phyloP scores from a whole-genome alignment of 2,797 vertebrate genomes.

The Neoniphon sammara region DNA sequence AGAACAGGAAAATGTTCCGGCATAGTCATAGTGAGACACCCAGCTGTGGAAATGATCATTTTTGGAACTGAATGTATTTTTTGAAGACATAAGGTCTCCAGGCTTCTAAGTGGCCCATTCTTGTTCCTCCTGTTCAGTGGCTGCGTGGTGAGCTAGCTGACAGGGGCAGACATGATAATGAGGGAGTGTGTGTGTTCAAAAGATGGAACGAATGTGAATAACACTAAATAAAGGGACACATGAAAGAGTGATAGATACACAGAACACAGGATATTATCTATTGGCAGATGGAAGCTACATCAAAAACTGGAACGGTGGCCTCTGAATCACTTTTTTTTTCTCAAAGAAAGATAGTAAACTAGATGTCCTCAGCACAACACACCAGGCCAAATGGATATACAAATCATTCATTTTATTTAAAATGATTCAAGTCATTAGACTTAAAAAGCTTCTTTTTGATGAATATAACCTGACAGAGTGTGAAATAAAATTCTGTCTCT shows the following conservation, averaged over 20 bases:
- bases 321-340: slow-evolving; percentile 28
- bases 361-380: slow-evolving; percentile 7
- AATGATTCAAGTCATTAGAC: slow-evolving; percentile 61
- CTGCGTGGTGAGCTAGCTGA: slow-evolving; percentile 59
- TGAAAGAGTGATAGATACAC: slow-evolving; percentile 61
- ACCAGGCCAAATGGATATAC: slow-evolving; percentile 31
- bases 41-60: slow-evolving; percentile 63
- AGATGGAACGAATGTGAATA: slow-evolving; percentile 56
- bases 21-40: slow-evolving; percentile 40
- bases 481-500: slow-evolving; percentile 57
- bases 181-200: slow-evolving; percentile 62
- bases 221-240: slow-evolving; percentile 64
- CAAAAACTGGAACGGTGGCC: slow-evolving; percentile 5
- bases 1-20: slow-evolving; percentile 16
- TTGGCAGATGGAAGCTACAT: slow-evolving; percentile 40
- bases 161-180: slow-evolving; percentile 72
- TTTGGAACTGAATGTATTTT: slow-evolving; percentile 30
- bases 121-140: slow-evolving; percentile 51
- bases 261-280: slow-evolving; percentile 50
- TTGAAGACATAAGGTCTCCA: slow-evolving; percentile 52
- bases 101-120: slow-evolving; percentile 58
- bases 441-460: slow-evolving; percentile 9
- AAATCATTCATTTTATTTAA: slow-evolving; percentile 72
- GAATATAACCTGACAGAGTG: slow-evolving; percentile 29
- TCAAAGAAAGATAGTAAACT: slow-evolving; percentile 34